phyloP scores from a whole-genome alignment of 2,113 vertebrate genomes.

The Lota lota region DNA sequence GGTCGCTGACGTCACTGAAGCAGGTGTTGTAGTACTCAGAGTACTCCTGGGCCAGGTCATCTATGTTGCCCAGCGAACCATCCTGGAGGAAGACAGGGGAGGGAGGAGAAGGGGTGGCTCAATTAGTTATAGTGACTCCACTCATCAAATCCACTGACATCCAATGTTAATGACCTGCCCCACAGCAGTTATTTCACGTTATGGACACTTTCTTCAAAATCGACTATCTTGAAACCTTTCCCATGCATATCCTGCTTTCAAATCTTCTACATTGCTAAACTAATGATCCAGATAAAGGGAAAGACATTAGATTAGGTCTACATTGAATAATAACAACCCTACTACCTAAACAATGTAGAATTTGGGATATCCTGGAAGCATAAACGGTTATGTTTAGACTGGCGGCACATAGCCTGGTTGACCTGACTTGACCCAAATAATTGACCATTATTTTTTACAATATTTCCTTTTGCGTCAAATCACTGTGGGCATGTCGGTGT shows the following conservation, averaged over 20 bases:
- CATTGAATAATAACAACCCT: background rate
- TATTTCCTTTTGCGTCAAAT: too few species aligned
- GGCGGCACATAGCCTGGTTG: too few species aligned
- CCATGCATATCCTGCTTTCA: background rate
- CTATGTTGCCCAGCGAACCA: constrained; percentile 95
- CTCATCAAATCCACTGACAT: constrained; percentile 9
- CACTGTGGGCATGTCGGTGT: background rate
- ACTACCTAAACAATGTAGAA: background rate
- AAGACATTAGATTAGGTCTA: background rate
- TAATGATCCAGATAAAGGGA: too few species aligned
- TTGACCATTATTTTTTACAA: too few species aligned
- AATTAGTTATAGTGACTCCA: background rate
- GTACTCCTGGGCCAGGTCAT: constrained; percentile 95
- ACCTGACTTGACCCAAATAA: too few species aligned
- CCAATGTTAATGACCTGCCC: background rate
- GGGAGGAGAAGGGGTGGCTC: constrained; percentile 9
- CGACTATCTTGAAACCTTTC: background rate
- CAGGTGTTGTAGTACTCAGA: constrained; percentile 97
- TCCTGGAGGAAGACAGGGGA: constrained; percentile 72
- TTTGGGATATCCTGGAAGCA: background rate
- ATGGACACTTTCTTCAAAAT: background rate
- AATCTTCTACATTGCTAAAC: background rate
- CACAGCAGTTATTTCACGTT: background rate
- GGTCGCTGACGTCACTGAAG: constrained; percentile 90
- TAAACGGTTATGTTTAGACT: background rate